Evolutionary conservation across 2,113 vertebrate species (phyloP).

Genomic region (Takifugu bimaculatus): DNA sequence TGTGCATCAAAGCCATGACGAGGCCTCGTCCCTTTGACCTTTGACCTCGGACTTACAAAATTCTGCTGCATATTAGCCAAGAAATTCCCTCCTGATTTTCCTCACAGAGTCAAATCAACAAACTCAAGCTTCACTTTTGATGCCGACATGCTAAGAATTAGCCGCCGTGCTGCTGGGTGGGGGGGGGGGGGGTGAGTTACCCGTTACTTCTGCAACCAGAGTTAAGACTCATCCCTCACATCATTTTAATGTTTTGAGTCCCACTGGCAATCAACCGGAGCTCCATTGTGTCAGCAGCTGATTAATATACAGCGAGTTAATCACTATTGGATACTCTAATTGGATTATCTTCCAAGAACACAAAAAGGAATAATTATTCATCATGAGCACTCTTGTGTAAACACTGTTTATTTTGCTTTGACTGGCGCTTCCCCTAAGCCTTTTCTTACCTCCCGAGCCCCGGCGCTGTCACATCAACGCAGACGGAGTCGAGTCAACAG

Average conservation of each 20-base stretch:
- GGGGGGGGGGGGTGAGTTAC: neutral
- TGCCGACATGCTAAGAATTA: too few relatives aligned
- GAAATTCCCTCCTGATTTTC: neutral
- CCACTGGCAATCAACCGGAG: conserved; percentile 44
- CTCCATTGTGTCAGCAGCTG: conserved; percentile 39
- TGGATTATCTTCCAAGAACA: conserved; percentile 64
- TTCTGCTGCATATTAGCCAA: too few relatives aligned
- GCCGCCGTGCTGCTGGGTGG: neutral
- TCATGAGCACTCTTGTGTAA: conserved; percentile 44
- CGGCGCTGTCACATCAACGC: conserved; percentile 47
- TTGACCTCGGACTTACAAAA: neutral
- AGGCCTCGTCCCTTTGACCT: neutral
- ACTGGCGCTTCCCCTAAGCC: conserved; percentile 49
- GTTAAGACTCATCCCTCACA: conserved; percentile 2
- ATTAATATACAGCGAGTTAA: conserved; percentile 59
- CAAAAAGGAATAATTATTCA: conserved; percentile 66
- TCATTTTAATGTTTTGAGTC: conserved; percentile 21
- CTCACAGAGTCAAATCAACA: neutral
- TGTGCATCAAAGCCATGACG: neutral
- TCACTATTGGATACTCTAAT: conserved; percentile 62
- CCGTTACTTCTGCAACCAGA: neutral
- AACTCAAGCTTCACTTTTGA: too few relatives aligned
- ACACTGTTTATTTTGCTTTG: conserved; percentile 50
- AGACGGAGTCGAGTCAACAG: conserved; percentile 64
- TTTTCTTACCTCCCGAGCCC: conserved; percentile 56